Evolutionary conservation across 2,888 invertebrate genomes (phyloP).

Genomic region (Herminia tarsipennalis): DNA sequence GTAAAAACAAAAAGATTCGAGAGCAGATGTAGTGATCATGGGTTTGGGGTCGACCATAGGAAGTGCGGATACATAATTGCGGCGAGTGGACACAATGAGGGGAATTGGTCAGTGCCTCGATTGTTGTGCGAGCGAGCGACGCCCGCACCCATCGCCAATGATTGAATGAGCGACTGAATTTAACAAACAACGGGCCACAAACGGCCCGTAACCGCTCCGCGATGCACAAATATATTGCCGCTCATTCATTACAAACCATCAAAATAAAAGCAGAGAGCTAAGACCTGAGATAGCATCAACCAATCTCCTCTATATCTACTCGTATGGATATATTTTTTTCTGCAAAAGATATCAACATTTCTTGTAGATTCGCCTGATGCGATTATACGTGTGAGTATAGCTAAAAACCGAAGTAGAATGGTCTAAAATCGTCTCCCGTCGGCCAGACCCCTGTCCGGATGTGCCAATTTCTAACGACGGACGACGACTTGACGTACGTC

Average conservation of each 20-base stretch:
- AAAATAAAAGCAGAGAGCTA: constrained; percentile 25
- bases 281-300: too few species aligned
- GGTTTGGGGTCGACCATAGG: constrained; percentile 73
- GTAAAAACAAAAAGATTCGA: constrained; percentile 53
- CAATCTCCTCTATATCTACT: too few species aligned
- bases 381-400: background rate
- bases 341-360: background rate
- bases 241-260: constrained; percentile 25
- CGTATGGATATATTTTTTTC: background rate
- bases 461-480: constrained; percentile 65
- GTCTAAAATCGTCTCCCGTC: constrained; percentile 46
- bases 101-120: constrained; percentile 81
- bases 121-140: constrained; percentile 84
- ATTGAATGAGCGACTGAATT: constrained; percentile 80
- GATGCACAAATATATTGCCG: constrained; percentile 35
- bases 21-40: constrained; percentile 68
- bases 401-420: constrained; percentile 23
- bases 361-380: background rate
- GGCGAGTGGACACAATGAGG: constrained; percentile 82
- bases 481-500: constrained; percentile 51
- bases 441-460: constrained; percentile 62
- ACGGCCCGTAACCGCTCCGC: constrained; percentile 64
- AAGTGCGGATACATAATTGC: constrained; percentile 81
- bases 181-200: constrained; percentile 72
- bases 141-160: constrained; percentile 81